phyloP scores from a whole-genome alignment of 2,888 invertebrate genomes.

The Quadriops clusia region DNA sequence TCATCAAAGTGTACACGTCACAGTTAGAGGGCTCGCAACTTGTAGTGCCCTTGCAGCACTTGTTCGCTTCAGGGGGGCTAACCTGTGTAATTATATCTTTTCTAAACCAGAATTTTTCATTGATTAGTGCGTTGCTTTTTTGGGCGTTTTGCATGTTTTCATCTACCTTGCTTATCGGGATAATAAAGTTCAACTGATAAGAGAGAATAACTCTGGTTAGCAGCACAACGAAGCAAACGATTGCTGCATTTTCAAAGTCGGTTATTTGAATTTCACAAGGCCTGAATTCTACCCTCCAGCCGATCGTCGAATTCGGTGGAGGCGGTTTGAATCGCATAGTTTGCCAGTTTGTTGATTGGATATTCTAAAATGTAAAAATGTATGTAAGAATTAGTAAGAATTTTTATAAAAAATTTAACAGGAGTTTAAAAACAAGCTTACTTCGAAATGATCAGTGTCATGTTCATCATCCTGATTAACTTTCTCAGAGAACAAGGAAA shows the following conservation, averaged over 20 bases:
- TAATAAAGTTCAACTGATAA: conserved; percentile 88
- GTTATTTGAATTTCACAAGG: conserved; percentile 98
- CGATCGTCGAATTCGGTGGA: conserved; percentile 88
- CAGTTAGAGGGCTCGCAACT: conserved; percentile 24
- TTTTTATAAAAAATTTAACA: conserved; percentile 4
- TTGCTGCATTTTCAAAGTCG: conserved; percentile 98
- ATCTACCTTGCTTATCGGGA: conserved; percentile 94
- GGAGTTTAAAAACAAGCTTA: conserved; percentile 28
- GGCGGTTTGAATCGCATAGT: conserved; percentile 99
- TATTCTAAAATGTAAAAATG: conserved; percentile 55
- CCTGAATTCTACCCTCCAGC: conserved; percentile 99
- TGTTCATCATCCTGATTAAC: conserved; percentile 84
- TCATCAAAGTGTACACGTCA: conserved; percentile 64
- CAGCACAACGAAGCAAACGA: conserved; percentile 94
- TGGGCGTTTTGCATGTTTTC: conserved; percentile 97
- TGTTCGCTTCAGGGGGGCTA: conserved; percentile 36
- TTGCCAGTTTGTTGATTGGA: conserved; percentile 99
- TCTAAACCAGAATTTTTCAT: conserved; percentile 88
- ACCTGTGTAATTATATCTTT: conserved; percentile 54
- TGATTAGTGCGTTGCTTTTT: conserved; percentile 72
- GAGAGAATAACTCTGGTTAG: conserved; percentile 93
- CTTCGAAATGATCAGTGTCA: conserved; percentile 98
- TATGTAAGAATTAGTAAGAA: conserved; percentile 1
- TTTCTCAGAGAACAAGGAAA: conserved; percentile 90
- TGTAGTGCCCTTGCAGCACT: conserved; percentile 27